Evolutionary conservation across 2,888 invertebrate genomes (phyloP).

Genomic region (Cancer borealis): DNA sequence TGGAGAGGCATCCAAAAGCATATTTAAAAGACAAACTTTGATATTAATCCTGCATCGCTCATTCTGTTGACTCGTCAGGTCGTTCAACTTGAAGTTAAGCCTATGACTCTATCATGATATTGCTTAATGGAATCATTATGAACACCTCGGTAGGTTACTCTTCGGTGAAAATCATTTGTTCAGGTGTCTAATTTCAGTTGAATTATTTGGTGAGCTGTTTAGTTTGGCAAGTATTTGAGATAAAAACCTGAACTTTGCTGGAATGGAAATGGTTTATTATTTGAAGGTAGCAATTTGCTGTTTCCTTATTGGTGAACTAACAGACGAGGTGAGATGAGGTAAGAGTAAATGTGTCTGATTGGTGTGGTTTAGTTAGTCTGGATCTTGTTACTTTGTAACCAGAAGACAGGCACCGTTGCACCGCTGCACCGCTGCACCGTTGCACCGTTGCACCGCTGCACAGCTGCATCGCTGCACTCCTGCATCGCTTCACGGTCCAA

Average conservation of each 20-base stretch:
- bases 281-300: not conserved
- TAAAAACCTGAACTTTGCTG: not conserved
- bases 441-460: not conserved
- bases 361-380: not conserved
- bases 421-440: not conserved
- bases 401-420: not conserved
- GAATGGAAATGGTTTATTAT: not conserved
- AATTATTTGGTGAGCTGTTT: not conserved
- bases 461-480: not conserved
- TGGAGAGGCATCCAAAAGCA: not conserved
- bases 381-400: not conserved
- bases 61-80: not conserved
- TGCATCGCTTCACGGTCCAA: not conserved
- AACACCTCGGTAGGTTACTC: not conserved
- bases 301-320: not conserved
- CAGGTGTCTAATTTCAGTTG: not conserved
- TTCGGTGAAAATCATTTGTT: not conserved
- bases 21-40: slow-evolving; percentile 1
- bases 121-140: not conserved
- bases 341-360: not conserved
- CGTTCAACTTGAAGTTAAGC: not conserved
- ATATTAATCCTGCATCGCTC: not conserved
- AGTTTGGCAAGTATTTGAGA: not conserved
- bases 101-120: not conserved
- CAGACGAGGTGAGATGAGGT: not conserved